A percentile compares a stretch with the other conserved stretches of the same genome.
phyloP scores from a whole-genome alignment of 2,113 vertebrate species.

The Paradisaea rubra region DNA sequence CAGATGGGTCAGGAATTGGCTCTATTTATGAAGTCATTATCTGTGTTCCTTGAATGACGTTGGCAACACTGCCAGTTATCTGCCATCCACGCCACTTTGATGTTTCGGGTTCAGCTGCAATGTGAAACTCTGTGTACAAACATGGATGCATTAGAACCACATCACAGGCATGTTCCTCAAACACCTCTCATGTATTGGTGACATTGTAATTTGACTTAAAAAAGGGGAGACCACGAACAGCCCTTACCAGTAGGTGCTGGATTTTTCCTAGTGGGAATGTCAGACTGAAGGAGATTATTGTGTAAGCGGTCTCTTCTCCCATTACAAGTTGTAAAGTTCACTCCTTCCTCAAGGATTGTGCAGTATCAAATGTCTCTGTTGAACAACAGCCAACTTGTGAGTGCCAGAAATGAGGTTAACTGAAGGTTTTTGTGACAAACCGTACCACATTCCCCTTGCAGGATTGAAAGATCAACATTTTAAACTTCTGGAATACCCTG shows the following conservation, averaged over 20 bases:
- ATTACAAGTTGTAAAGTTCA: background rate
- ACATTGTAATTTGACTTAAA: background rate
- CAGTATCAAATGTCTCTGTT: background rate
- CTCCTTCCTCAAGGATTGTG: background rate
- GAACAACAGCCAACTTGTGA: background rate
- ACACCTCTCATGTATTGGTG: background rate
- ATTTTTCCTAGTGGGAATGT: background rate
- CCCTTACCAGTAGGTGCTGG: background rate
- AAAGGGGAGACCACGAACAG: background rate
- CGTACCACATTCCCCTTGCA: background rate
- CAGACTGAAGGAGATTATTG: background rate
- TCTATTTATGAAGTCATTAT: background rate
- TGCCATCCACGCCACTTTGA: background rate
- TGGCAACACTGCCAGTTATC: background rate
- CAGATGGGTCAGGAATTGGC: background rate
- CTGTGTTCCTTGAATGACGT: background rate
- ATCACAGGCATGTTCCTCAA: background rate
- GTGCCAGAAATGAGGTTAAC: background rate
- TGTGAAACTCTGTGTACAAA: background rate
- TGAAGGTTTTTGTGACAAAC: background rate
- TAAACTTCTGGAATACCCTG: background rate
- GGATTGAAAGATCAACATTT: background rate
- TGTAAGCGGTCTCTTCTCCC: background rate
- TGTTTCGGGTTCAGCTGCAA: background rate
- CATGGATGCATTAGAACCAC: background rate